Evolutionary conservation across 2,113 vertebrate species (phyloP).

Genomic region (Vidua chalybeata): DNA sequence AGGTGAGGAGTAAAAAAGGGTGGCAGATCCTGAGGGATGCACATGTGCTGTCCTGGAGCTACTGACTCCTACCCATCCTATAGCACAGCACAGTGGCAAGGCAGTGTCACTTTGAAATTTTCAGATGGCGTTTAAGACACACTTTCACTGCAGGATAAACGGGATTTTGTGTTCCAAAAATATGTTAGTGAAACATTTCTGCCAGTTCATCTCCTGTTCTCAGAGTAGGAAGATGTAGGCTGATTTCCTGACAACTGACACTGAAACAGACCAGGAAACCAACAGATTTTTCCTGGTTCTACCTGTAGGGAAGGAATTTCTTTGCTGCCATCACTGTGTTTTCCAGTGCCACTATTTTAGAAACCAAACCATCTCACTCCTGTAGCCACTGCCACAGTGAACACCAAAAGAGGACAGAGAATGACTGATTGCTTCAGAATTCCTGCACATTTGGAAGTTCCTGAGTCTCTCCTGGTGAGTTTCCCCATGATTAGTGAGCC

Average conservation of each 20-base stretch:
- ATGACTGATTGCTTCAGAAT: background rate
- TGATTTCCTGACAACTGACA: background rate
- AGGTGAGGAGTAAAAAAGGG: background rate
- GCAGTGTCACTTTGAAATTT: background rate
- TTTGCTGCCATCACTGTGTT: background rate
- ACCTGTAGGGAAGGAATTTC: background rate
- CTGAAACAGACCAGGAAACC: background rate
- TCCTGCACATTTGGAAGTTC: background rate
- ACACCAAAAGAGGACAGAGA: background rate
- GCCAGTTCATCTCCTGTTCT: background rate
- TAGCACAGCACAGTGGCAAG: background rate
- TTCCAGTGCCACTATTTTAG: background rate
- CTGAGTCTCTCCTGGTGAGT: background rate
- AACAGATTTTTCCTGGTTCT: background rate
- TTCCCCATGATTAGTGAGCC: background rate
- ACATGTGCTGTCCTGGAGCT: background rate
- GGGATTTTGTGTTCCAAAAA: background rate
- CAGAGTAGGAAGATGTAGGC: background rate
- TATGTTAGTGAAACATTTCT: background rate
- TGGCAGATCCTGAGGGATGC: background rate
- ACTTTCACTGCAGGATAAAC: background rate
- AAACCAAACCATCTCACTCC: background rate
- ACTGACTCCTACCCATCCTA: background rate
- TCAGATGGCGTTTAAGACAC: background rate
- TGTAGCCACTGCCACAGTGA: background rate